Percentiles rank a stretch among this genome's conserved stretches.
These are phyloP conservation scores for Hirundo rustica DNA, from an alignment of 2,797 vertebrate species.

Conservation along the genomic window DNA sequence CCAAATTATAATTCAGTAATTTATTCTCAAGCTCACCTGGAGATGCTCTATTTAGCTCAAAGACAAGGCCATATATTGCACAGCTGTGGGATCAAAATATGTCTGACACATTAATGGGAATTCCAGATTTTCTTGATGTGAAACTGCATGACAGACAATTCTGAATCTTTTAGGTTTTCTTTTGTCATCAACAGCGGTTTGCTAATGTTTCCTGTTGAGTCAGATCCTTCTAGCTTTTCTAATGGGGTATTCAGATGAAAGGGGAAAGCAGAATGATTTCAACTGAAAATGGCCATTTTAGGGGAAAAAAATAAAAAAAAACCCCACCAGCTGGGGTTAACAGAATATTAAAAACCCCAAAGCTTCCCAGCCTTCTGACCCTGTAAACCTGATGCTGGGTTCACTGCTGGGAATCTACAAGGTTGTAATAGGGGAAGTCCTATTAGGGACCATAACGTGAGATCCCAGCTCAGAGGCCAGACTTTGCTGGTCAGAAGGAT, in stretches of 20 bases:
- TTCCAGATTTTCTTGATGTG: neutral
- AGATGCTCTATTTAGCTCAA: neutral
- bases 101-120: neutral
- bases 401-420: neutral
- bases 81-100: constrained; percentile 13
- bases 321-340: neutral
- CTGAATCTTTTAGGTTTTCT: neutral
- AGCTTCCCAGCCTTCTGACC: neutral
- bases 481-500: neutral
- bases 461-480: neutral
- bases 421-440: neutral
- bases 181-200: constrained; percentile 2
- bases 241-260: neutral
- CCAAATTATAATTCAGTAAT: neutral
- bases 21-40: constrained; percentile 21
- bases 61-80: neutral
- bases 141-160: constrained; percentile 1
- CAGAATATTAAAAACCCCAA: neutral
- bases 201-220: constrained; percentile 40
- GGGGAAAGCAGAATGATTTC: neutral
- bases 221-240: constrained; percentile 37
- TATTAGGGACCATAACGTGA: neutral
- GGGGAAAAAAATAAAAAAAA: neutral
- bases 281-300: neutral
- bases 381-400: neutral